Percentiles rank a stretch among this genome's conserved stretches.
Evolutionary conservation across 1,140 invertebrate genomes (phyloP).

Genomic region (Drosophila baimaii): DNA sequence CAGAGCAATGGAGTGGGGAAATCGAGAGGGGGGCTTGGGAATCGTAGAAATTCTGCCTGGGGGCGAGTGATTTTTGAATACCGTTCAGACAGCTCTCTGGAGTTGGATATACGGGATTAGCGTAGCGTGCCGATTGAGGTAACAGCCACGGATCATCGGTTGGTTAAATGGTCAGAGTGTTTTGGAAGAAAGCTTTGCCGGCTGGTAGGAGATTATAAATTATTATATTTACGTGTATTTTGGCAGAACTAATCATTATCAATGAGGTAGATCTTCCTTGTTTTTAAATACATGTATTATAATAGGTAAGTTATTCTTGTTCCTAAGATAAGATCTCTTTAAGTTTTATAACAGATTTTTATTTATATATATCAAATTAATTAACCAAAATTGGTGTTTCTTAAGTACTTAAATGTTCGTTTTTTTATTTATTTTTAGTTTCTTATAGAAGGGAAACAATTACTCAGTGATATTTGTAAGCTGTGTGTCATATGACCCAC

Average conservation of each 20-base stretch:
- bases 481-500: not conserved
- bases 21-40: constrained; percentile 2
- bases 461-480: not conserved
- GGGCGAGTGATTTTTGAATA: constrained; percentile 60
- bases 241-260: not conserved
- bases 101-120: constrained; percentile 24
- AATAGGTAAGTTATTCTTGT: no score
- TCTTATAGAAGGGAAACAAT: not conserved
- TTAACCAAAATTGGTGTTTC: not conserved
- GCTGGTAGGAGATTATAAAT: not conserved
- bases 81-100: constrained; percentile 25
- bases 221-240: not conserved
- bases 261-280: no score
- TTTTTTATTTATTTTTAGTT: not conserved
- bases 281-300: no score
- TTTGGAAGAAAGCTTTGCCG: not conserved
- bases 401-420: not conserved
- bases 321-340: not conserved
- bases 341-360: not conserved
- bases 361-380: not conserved
- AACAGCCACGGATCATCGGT: constrained; percentile 11
- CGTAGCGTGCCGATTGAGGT: constrained; percentile 2
- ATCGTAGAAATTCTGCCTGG: constrained; percentile 49
- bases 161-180: not conserved
- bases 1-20: constrained; percentile 10